Percentiles rank a stretch among this genome's conserved stretches.
These are phyloP conservation scores for Tetraodon nigroviridis DNA, from an alignment of 2,113 vertebrate genomes.

Conservation along the genomic window DNA sequence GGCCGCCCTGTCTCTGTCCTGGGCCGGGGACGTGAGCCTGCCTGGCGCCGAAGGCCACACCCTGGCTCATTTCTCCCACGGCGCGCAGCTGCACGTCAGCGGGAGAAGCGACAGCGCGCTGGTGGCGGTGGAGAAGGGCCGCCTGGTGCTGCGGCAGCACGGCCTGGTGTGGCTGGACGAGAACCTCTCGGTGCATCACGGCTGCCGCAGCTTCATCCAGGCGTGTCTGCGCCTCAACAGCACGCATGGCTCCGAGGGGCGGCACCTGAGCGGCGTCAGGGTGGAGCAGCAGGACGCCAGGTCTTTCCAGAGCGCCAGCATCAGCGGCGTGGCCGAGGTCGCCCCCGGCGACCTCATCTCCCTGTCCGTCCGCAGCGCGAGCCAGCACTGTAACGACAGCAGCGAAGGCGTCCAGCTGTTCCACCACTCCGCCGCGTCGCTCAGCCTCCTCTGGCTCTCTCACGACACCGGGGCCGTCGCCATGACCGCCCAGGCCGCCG, in stretches of 20 bases:
- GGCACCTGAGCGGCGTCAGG: constrained; percentile 76
- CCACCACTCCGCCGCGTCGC: constrained; percentile 59
- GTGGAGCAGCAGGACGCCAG: constrained; percentile 78
- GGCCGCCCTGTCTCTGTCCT: constrained; percentile 74
- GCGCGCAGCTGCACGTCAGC: constrained; percentile 74
- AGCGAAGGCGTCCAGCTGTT: constrained; percentile 74
- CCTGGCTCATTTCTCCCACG: constrained; percentile 62
- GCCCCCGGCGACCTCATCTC: constrained; percentile 74
- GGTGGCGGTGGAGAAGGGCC: constrained; percentile 62
- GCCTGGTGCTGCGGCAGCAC: constrained; percentile 75
- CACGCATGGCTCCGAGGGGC: constrained; percentile 67
- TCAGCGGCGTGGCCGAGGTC: constrained; percentile 78
- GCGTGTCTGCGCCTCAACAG: constrained; percentile 76
- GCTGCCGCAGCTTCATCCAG: constrained; percentile 83
- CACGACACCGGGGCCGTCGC: constrained; percentile 83
- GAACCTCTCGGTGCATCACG: constrained; percentile 80
- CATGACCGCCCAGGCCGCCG: constrained; percentile 78
- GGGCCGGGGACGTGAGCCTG: constrained; percentile 71
- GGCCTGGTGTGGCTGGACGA: constrained; percentile 83
- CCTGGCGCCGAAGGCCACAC: constrained; percentile 41
- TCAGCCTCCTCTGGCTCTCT: constrained; percentile 85
- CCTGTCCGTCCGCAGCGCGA: constrained; percentile 76
- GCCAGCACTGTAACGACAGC: constrained; percentile 80
- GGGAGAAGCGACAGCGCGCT: constrained; percentile 61
- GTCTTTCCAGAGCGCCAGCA: constrained; percentile 75